Evolutionary conservation across 1,140 invertebrate species (phyloP), one percentile per base, ranked within the genome.

Genomic region (Leptinotarsa lineolata): DNA sequence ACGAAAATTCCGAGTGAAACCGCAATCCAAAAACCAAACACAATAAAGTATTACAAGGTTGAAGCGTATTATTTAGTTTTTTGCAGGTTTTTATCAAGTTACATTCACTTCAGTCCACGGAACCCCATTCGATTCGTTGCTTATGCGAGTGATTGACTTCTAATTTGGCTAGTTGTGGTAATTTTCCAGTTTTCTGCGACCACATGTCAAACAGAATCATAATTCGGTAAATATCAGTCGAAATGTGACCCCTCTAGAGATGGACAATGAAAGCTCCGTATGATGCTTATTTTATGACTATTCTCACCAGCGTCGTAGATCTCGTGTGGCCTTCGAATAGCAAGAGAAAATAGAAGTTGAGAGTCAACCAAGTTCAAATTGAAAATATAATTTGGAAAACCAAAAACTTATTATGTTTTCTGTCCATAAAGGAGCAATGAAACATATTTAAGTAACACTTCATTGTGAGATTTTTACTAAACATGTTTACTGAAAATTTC

Each of bases 161-260:
- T n/a, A 15, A 18, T 54, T 54, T 18, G n/a, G 48, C 48, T 54
- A 54, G 48, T 54, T 54, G 48, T 54, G 48, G 15, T 54, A 18
- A 54, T 54, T 54, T 54, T 54, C n/a, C 48, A 54, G n/a, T 54
- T 54, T 18, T 54, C 15, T 54, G 13, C 15, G 12, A 13, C 48
- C 48, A 54, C 48, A 54, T 54, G 48, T 54, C 48, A 18, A 54
- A 54, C 4, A 54, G 48, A 54, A 54, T 54, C n/a, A 54, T 54
- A 54, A 54, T 18, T 16, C n/a, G 15, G 48, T 54, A 8, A 18
- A 54, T 54, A 54, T 54, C 48, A 5, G 30, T 39, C 48, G 48
- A 54, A 2, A 54, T 54, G n/a, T 2, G 48, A 54, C 48, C 48
- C 48, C 48, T 54, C 16, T 16, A 54, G 15, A 8, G n/a, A 16